A percentile compares a stretch with the other conserved stretches of the same genome.
phyloP scores from a whole-genome alignment of 1,140 invertebrate genomes.

The Asobara japonica region DNA sequence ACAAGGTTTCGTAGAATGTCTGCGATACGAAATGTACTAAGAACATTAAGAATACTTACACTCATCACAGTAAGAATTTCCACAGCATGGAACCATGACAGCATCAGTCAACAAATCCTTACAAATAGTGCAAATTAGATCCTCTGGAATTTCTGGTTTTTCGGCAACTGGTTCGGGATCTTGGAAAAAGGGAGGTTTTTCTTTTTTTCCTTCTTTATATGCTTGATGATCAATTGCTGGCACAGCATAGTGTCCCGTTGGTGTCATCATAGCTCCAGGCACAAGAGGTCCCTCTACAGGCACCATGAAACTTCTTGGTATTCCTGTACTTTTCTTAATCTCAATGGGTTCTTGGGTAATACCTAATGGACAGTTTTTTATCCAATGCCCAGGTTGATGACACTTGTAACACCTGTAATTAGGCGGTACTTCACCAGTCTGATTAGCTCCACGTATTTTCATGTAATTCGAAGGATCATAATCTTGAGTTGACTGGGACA shows the following conservation, averaged over 20 bases:
- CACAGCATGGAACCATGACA: constrained; percentile 97
- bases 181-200: constrained; percentile 73
- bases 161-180: constrained; percentile 68
- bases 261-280: constrained; percentile 94
- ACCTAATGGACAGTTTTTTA: constrained; percentile 88
- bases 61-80: constrained; percentile 98
- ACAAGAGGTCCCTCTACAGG: constrained; percentile 88
- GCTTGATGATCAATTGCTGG: constrained; percentile 89
- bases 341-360: constrained; percentile 76
- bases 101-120: constrained; percentile 94
- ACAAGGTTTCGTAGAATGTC: too few species aligned
- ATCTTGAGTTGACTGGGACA: constrained; percentile 94
- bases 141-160: constrained; percentile 86
- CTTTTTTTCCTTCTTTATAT: constrained; percentile 78
- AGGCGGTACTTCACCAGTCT: constrained; percentile 87
- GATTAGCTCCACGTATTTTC: constrained; percentile 85
- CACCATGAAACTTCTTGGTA: constrained; percentile 96
- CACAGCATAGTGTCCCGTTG: constrained; percentile 90
- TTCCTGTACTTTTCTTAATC: constrained; percentile 95
- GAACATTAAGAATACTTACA: constrained; percentile 73
- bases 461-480: constrained; percentile 96
- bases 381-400: constrained; percentile 93
- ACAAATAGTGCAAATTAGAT: constrained; percentile 91
- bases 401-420: constrained; percentile 94
- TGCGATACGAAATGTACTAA: background rate